Conservation (phyloP, 2,113 vertebrate genomes). For the Azemiops feae region DNA sequence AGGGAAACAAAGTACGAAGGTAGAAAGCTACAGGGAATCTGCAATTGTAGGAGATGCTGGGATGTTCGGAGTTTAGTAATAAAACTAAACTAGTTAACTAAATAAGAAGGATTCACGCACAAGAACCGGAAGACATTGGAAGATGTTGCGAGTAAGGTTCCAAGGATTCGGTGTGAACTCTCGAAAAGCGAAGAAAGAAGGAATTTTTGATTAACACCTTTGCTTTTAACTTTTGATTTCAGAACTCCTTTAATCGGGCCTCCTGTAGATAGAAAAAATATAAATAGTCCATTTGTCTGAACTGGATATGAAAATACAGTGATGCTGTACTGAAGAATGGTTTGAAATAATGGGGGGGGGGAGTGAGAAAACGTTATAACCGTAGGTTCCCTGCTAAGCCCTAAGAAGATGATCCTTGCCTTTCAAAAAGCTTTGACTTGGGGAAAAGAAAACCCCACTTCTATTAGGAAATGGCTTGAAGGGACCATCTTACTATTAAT, state of each 20-base stretch:
- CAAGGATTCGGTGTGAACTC: neutral
- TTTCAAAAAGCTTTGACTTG: neutral
- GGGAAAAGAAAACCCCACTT: neutral
- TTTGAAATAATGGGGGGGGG: neutral
- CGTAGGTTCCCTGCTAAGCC: neutral
- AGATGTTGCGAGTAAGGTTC: neutral
- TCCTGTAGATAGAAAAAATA: neutral
- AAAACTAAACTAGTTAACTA: neutral
- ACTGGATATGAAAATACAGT: neutral
- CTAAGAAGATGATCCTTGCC: neutral
- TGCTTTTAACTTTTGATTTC: neutral
- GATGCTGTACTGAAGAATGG: neutral
- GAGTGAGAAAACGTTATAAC: neutral
- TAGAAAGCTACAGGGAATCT: neutral
- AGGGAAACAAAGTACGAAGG: neutral
- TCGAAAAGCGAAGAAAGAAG: neutral
- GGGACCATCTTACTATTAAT: neutral
- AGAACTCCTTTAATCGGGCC: neutral
- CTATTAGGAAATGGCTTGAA: neutral
- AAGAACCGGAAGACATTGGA: neutral
- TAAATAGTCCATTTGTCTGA: neutral
- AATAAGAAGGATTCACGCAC: neutral
- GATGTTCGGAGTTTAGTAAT: neutral
- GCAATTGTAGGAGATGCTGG: neutral
- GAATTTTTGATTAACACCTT: neutral